These are phyloP conservation scores for Pachyuromys duprasi DNA, from an alignment of 2,797 vertebrate genomes.

Conservation along the genomic window DNA sequence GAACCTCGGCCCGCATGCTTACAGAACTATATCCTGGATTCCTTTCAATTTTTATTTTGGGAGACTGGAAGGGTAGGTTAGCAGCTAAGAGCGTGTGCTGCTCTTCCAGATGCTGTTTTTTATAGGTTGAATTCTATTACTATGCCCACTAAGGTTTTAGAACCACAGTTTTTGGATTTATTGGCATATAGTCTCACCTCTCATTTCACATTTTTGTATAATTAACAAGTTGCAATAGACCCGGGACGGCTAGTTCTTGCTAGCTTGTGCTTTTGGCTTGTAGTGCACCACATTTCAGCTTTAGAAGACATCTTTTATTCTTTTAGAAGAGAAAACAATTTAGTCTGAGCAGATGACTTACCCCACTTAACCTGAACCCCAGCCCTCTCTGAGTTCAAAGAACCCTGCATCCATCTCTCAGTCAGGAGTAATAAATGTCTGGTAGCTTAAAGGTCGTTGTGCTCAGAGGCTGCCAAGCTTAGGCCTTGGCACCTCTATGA, in stretches of 20 bases:
- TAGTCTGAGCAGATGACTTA: neutral
- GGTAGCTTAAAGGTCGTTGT: slow-evolving; percentile 59
- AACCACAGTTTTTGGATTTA: neutral
- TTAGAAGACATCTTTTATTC: slow-evolving; percentile 24
- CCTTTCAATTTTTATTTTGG: neutral
- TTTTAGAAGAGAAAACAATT: slow-evolving; percentile 16
- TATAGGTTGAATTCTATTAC: neutral
- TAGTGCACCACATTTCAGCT: neutral
- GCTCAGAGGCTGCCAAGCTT: slow-evolving; percentile 30
- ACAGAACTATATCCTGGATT: neutral
- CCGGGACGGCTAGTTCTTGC: neutral
- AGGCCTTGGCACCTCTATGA: slow-evolving; percentile 61
- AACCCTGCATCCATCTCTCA: slow-evolving; percentile 4
- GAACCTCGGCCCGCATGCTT: neutral
- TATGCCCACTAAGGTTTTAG: neutral
- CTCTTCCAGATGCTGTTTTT: slow-evolving; percentile 6
- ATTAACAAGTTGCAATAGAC: neutral
- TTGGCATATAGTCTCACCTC: neutral
- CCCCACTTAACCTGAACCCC: neutral
- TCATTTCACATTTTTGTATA: neutral
- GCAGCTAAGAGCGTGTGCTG: neutral
- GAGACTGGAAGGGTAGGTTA: neutral
- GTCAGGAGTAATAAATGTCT: slow-evolving; percentile 29
- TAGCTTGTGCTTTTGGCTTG: slow-evolving; percentile 26
- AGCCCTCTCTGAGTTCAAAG: slow-evolving; percentile 48